Base-by-base conservation (phyloP, 2,797 vertebrate genomes). In the Hemitrygon akajei region DNA sequence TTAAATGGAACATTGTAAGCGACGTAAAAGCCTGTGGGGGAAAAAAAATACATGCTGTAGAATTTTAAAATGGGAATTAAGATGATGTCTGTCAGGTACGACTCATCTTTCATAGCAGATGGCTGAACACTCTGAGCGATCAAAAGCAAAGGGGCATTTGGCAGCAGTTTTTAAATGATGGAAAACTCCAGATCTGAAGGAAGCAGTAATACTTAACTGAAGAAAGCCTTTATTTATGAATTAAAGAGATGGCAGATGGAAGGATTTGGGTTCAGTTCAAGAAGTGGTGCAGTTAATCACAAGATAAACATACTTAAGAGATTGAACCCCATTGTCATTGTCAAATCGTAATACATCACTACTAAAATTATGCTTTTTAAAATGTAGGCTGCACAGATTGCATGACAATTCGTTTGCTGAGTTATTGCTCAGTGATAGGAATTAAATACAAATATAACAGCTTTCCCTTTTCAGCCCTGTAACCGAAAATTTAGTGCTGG, bases 201-300 rank as follows among this genome's bases (percentile, higher is more conserved):
- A 56, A 76, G 40, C 71, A 56, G 40, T 56, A 40, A 93, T 76
- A 75, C 93, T 93, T 76, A 75, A 93, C 40, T 71, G 69, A 47
- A 25, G 89, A 37, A 40, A 93, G 91, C 37, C 27, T 56, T 30
- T 93, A 56, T 30, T 76, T 76, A 6, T 58, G 91, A 47, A 93
- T 76, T 73, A 56, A 93, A 93, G 71, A 93, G 37, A 75, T 58
- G 25, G 69, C 71, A 56, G 37, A 58, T 93, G 91, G 40, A 76
- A 73, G 37, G 91, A 76, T 93, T 75, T 93, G 69, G 69, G 91
- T 93, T 75, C 5, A 56, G 37, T 75, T 47, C 47, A 71, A 71
- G 40, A 56, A 25, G 20, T 93, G 40, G 47, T 37, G 20, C 27
- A 56, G 30, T 93, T 37, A 75, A 30, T 56, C 47, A 75, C 25